Evolutionary conservation across 2,888 invertebrate species (phyloP).

Genomic region (Eupithecia abbreviata): DNA sequence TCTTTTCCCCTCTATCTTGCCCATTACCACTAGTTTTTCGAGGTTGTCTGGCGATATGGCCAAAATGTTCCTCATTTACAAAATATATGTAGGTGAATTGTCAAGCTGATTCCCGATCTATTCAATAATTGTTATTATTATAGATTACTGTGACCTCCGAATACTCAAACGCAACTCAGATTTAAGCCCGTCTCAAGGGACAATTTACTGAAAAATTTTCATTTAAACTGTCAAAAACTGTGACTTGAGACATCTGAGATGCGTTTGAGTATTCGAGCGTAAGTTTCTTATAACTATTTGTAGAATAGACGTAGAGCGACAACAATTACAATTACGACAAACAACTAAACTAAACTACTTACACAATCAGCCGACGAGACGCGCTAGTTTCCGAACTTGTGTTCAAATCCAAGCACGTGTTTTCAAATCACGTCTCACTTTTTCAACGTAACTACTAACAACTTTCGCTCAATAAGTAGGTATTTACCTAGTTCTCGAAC

Average conservation of each 20-base stretch:
- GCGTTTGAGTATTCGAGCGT: too few relatives aligned
- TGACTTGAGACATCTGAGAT: too few relatives aligned
- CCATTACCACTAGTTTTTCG: too few relatives aligned
- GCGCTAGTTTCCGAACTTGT: not conserved
- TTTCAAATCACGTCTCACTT: not conserved
- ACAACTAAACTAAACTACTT: not conserved
- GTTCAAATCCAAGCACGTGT: not conserved
- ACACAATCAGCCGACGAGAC: not conserved
- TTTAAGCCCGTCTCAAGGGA: too few relatives aligned
- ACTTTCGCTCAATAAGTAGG: not conserved
- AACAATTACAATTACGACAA: not conserved
- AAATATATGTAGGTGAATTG: too few relatives aligned
- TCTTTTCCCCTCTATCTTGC: too few relatives aligned
- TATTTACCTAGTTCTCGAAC: not conserved
- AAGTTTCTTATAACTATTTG: too few relatives aligned
- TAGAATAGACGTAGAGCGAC: not conserved
- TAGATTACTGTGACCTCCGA: not conserved
- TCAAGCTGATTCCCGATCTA: not conserved
- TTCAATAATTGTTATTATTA: not conserved
- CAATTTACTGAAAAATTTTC: too few relatives aligned
- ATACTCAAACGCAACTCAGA: too few relatives aligned
- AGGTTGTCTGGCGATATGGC: too few relatives aligned
- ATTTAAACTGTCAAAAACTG: too few relatives aligned
- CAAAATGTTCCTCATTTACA: too few relatives aligned
- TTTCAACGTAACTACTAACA: not conserved